Evolutionary conservation across 2,113 vertebrate genomes (phyloP).

Genomic region (Martes martes): DNA sequence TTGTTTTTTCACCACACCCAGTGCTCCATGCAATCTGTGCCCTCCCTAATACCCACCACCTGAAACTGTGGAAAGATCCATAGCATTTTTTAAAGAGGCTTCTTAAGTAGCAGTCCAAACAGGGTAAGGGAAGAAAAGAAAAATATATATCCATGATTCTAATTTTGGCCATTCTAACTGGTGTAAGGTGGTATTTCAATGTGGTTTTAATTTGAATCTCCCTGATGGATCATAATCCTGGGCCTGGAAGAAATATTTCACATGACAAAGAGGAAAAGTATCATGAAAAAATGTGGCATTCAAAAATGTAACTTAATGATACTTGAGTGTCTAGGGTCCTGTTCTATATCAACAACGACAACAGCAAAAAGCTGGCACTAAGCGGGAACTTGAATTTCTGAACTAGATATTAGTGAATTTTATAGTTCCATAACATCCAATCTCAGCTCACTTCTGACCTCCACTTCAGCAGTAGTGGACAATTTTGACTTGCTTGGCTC

Average conservation of each 20-base stretch:
- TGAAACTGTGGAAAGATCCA: too few species aligned
- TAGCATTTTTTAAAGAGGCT: neutral
- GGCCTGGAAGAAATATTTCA: neutral
- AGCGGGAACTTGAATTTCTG: neutral
- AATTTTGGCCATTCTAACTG: too few species aligned
- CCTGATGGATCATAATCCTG: neutral
- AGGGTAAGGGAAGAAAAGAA: neutral
- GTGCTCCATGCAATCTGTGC: too few species aligned
- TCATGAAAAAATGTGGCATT: neutral
- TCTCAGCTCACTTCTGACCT: neutral
- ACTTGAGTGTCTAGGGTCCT: neutral
- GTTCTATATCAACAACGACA: neutral
- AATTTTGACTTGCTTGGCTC: neutral
- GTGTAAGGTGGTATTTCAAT: too few species aligned
- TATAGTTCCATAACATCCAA: neutral
- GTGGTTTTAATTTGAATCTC: too few species aligned
- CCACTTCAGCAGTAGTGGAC: neutral
- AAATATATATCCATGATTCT: neutral
- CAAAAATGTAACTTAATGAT: neutral
- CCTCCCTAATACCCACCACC: too few species aligned
- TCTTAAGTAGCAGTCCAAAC: neutral
- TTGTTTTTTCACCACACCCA: too few species aligned
- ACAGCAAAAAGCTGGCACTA: neutral
- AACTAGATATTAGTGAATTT: neutral
- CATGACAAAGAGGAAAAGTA: neutral